Percentiles rank a stretch among this genome's conserved stretches.
Evolutionary conservation across 2,888 invertebrate species (phyloP).

Genomic region (Hermodice carunculata): DNA sequence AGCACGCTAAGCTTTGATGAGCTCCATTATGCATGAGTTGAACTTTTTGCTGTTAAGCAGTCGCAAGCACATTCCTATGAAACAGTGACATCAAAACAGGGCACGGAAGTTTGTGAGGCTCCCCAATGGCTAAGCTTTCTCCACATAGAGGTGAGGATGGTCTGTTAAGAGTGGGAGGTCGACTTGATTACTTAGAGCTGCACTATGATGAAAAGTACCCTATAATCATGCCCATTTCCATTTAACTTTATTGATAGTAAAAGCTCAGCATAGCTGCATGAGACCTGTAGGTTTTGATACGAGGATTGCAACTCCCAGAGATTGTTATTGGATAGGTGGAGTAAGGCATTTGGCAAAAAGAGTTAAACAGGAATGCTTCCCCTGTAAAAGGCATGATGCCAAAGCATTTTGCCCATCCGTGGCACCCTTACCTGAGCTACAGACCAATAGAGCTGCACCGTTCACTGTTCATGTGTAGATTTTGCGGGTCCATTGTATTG

Average conservation of each 20-base stretch:
- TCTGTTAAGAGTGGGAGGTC: neutral
- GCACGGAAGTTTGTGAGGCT: too few species aligned
- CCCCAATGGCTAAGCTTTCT: too few species aligned
- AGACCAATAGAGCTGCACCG: constrained; percentile 5
- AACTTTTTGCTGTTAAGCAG: too few species aligned
- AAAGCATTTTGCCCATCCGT: neutral
- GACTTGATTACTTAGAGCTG: neutral
- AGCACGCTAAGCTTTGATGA: too few species aligned
- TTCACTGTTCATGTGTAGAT: constrained; percentile 25
- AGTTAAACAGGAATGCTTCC: constrained; percentile 4
- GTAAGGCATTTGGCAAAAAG: neutral
- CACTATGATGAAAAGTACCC: too few species aligned
- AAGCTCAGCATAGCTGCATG: neutral
- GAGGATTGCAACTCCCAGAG: neutral
- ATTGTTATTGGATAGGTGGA: constrained; percentile 10
- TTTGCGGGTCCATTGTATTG: constrained; percentile 26
- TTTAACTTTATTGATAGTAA: neutral
- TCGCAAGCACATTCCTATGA: too few species aligned
- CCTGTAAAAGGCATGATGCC: neutral
- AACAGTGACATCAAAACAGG: too few species aligned
- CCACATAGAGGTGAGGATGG: neutral
- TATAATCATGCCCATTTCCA: neutral
- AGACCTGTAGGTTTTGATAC: constrained; percentile 3
- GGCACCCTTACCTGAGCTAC: constrained; percentile 11
- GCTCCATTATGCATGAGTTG: too few species aligned